Evolutionary conservation across 1,140 invertebrate species (phyloP), one percentile per base, ranked within the genome.

Genomic region (Trichomalopsis sarcophagae): DNA sequence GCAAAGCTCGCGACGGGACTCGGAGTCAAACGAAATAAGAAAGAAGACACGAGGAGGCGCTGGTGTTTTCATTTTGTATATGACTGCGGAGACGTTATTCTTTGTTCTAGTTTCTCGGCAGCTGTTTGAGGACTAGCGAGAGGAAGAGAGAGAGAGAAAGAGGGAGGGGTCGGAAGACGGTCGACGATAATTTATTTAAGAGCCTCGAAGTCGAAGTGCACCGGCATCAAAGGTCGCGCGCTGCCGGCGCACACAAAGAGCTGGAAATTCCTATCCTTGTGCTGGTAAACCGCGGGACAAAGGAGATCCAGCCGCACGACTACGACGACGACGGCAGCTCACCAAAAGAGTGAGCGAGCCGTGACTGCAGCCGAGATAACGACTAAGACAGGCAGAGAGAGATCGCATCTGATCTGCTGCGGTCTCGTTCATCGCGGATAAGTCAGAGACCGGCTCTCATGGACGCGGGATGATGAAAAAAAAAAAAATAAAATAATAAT

Each of bases 101-200:
- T 68, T 75, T 84, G 84, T 66, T 30, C 77, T 23, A 74, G 50
- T 82, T 82, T 71, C 33, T 23, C n/a, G 44, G 33, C 33, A 36
- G 33, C 33, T 6, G 33, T 55, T 55, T 55, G 13, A 55, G 4
- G 50, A 55, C 13, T 55, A 50, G 47, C 9, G 14, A 50, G 55
- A 17, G 17, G 13, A 6, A 17, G 55, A 21, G 14, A 62, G 14
- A 62, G 21, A 62, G 6, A n/a, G 17, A n/a, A 0, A 62, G 55
- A n/a, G 17, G 55, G 55, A 62, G 55, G 55, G 30, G 17, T 71
- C 14, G 23, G 68, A 30, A 27, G 68, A 30, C 23, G 80, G 50
- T 82, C 74, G 75, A 83, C 79, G 76, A 83, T 86, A 82, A 83
- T 82, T 83, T 78, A 71, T 78, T 79, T 86, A 83, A 83, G 55